Conservation (phyloP, 2,888 invertebrate genomes). For the Nephrotoma guestfalica region DNA sequence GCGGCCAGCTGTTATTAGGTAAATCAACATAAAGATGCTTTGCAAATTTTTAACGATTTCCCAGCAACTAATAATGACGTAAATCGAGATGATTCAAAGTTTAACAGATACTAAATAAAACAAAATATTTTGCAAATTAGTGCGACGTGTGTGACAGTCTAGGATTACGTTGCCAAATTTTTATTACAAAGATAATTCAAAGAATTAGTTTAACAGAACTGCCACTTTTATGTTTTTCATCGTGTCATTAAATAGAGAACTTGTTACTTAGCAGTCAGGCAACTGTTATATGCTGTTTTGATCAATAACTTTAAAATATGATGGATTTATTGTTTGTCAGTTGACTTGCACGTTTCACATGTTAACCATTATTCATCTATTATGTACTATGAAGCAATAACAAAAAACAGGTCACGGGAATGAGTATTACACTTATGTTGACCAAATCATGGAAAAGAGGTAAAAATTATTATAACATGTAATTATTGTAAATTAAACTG, state of each 20-base stretch:
- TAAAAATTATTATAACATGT: too few species aligned
- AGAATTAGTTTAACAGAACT: not conserved
- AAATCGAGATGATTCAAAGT: not conserved
- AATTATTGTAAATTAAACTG: too few species aligned
- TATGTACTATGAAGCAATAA: too few species aligned
- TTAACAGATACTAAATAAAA: not conserved
- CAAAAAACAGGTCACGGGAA: too few species aligned
- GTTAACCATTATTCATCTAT: too few species aligned
- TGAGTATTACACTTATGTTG: too few species aligned
- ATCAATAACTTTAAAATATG: not conserved
- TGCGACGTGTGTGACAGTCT: not conserved
- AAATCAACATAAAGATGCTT: not conserved
- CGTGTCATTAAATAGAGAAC: not conserved
- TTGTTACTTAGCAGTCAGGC: not conserved
- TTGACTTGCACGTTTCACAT: too few species aligned
- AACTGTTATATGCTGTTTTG: not conserved
- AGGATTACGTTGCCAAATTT: not conserved
- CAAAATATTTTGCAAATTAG: not conserved
- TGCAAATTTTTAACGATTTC: not conserved
- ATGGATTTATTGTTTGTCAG: too few species aligned
- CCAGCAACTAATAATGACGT: not conserved
- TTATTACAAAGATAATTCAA: not conserved
- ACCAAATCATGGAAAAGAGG: too few species aligned
- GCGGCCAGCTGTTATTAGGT: not conserved
- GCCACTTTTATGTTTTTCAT: not conserved